Evolutionary conservation across 2,797 vertebrate species (phyloP), one percentile per base, ranked within the genome.

Genomic region (Pteropus rufus): DNA sequence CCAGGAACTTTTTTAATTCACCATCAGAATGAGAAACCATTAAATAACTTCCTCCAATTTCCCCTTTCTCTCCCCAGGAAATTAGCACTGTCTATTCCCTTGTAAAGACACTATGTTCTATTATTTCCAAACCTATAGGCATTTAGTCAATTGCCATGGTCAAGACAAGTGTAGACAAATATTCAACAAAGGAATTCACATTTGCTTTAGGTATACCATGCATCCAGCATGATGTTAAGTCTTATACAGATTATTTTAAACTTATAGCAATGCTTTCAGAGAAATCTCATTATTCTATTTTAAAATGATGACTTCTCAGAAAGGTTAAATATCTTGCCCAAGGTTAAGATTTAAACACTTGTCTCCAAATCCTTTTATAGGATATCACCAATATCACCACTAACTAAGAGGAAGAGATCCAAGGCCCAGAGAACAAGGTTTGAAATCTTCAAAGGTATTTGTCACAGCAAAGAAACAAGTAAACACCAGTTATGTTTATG

Each of bases 1-100:
- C 62, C 75, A 81, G 93, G 93, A 95, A 96, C 34, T 34, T 91
- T 75, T 77, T 6, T 64, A 94, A 85, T 79, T 77, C 5, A 79
- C 7, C 46, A 70, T 31, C 31, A 64, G 77, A 81, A 88, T 72
- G 60, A 4, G 29, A 91, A 96, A 92, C 16, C 36, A 65, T 95
- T 82, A 77, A 77, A 88, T 58, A 67, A 81, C 82, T 73, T 81
- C 8, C 1, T n/a, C 29, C 36, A 77, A 41, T 41, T 36, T 67
- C 23, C n/a, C 31, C 52, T 44, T 23, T 31, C 4, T 49, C 4
- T 18, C 5, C 58, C 15, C 24, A 81, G 44, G 44, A 92, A 89
- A 75, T 73, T 6, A 70, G 3, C 41, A 39, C 7, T 7, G 34
- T 93, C 14, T 3, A 7, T 54, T 5, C 8, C 23, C 8, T 88